Evolutionary conservation across 2,113 vertebrate genomes (phyloP), one percentile per base, ranked within the genome.

Genomic region (Melanerpes formicivorus): DNA sequence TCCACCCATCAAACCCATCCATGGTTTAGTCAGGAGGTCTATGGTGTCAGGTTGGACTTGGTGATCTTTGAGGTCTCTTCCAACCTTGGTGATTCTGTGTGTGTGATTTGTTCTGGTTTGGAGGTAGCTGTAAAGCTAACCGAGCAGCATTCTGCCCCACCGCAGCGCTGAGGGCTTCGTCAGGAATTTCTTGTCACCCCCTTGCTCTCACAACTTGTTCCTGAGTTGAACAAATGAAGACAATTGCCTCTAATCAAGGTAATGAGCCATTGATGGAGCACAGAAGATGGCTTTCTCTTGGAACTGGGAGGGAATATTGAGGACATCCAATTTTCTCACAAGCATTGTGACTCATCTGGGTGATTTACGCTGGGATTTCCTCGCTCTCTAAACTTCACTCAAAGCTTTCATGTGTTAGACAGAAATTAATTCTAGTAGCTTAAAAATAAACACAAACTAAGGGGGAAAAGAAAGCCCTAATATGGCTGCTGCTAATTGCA

Each of bases 391-490:
- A 80, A 63, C 58, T 56, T 90, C 73, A 62, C 69, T 90, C 56
- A 66, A 59, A 75, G 54, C 70, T 81, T 81, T 93, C 42, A 29
- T 30, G 10, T 30, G 70, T 66, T 71, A 87, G 58, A 55, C 32
- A 32, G 26, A 50, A 93, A 96, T 90, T 50, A 67, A 63, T 23
- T 63, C 34, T 59, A 66, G 58, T 46, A 66, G 69, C 73, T 63
- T 55, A 54, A 92, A 87, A 93, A 95, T 77, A 80, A 96, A 88
- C 48, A 83, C 50, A 77, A 90, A 80, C 32, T 48, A 48, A 58
- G 48, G 54, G 15, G 54, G 52, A 13, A 26, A 54, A 66, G 74
- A 71, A 23, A 17, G 0, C 9, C 32, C 5, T 11, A 52, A 64
- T 22, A n/a, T 29, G 44, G 23, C 32, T 83, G 58, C 54, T 87